These are phyloP conservation scores for Equus przewalskii DNA, from an alignment of 2,113 vertebrate genomes.

Conservation along the genomic window DNA sequence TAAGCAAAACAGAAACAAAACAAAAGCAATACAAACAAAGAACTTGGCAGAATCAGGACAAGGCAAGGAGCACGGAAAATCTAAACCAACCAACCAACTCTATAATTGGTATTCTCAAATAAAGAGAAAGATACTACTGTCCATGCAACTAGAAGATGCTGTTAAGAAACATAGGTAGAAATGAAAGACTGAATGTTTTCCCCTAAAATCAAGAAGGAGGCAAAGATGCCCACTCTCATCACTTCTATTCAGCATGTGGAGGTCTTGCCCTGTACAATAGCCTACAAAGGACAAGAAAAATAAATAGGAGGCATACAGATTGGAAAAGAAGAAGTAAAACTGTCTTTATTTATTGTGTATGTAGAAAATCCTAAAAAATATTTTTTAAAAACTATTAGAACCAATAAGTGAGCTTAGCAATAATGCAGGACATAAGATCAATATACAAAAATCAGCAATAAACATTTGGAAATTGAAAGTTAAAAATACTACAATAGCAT, in stretches of 20 bases:
- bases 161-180: not conserved
- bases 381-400: not conserved
- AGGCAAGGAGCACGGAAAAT: not conserved
- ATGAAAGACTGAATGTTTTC: not conserved
- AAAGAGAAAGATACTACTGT: not conserved
- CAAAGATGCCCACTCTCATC: not conserved
- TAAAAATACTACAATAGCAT: not conserved
- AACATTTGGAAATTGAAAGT: constrained; percentile 1
- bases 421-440: not conserved
- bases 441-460: not conserved
- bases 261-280: not conserved
- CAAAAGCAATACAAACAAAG: not conserved
- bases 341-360: not conserved
- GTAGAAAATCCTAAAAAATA: not conserved
- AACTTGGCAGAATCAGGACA: not conserved
- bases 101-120: not conserved
- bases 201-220: constrained; percentile 6
- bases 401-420: not conserved
- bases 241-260: not conserved
- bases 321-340: not conserved
- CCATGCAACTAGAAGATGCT: not conserved
- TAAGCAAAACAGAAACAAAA: not conserved
- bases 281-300: not conserved
- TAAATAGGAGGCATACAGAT: not conserved
- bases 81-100: not conserved